Evolutionary conservation across 2,888 invertebrate species (phyloP).

Genomic region (Griposia aprilina): DNA sequence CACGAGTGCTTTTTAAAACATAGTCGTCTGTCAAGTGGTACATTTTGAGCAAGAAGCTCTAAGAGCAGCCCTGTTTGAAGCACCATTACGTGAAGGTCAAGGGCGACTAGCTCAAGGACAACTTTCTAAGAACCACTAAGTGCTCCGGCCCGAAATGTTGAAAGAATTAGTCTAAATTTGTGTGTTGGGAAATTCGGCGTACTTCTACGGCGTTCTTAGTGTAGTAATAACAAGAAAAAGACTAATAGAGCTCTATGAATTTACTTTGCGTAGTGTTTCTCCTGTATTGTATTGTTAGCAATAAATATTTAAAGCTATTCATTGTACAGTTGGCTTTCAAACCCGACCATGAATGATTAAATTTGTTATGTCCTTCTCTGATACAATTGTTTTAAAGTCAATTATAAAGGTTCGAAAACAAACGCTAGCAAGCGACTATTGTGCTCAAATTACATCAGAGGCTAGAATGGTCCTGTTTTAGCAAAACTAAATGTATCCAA

Average conservation of each 20-base stretch:
- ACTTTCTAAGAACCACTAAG: slow-evolving; percentile 48
- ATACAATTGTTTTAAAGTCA: neutral
- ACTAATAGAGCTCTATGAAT: neutral
- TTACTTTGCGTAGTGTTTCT: neutral
- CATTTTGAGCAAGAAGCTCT: slow-evolving; percentile 41
- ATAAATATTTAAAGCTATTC: slow-evolving; percentile 4
- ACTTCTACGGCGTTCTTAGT: slow-evolving; percentile 18
- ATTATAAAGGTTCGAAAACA: neutral
- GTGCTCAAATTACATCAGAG: neutral
- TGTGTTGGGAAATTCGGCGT: slow-evolving; percentile 16
- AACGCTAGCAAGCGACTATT: neutral
- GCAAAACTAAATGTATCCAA: neutral
- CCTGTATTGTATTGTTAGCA: neutral
- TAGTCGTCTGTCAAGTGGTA: slow-evolving; percentile 12
- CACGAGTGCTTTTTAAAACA: slow-evolving; percentile 19
- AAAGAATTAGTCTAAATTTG: slow-evolving; percentile 50
- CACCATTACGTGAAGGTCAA: slow-evolving; percentile 55
- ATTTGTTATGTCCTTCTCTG: neutral
- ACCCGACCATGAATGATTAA: neutral
- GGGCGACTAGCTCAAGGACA: slow-evolving; percentile 50
- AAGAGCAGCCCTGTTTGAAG: slow-evolving; percentile 20
- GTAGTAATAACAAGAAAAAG: slow-evolving; percentile 8
- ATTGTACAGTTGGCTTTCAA: slow-evolving; percentile 5
- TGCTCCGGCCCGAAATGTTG: slow-evolving; percentile 22
- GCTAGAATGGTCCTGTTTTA: neutral